Evolutionary conservation across 1,140 invertebrate genomes (phyloP), one percentile per base, ranked within the genome.

Genomic region (Harlomillsia oculata): DNA sequence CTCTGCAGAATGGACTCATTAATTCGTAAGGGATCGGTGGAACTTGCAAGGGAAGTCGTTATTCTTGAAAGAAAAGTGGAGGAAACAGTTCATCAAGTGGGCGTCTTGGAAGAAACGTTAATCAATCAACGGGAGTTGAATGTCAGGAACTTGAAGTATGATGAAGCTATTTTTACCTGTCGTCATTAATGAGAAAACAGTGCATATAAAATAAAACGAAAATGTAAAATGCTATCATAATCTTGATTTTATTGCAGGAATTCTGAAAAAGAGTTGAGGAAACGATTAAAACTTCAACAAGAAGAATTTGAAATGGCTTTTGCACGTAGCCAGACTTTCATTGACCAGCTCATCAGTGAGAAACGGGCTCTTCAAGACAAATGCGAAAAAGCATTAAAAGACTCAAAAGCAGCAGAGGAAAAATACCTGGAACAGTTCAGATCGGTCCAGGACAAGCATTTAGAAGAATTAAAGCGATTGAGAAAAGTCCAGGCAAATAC

Each of bases 401-500:
- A 67, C 9, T 72, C 78, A 0, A 75, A 75, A 48, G 77, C 79
- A 64, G 73, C 76, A 46, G 79, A 79, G 63, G 66, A 69, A 3
- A 74, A 77, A 53, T 71, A 78, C 53, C 73, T 71, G 62, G 73
- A 70, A 32, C 78, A 69, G 65, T 67, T 75, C 54, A 80, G 76
- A 72, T 75, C 77, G 3, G 68, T 78, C 36, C 76, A 81, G 21
- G 80, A 84, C 29, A 77, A 78, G 52, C 76, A 84, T 56, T 69
- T 74, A 18, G 74, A 82, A 0, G 82, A 85, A 63, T 56, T 84
- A 13, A 75, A 80, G 37, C 75, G 79, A 21, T 70, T 77, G 1
- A 81, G 81, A 60, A 81, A 82, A 69, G 82, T 84, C 53, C 83
- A 82, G 71, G 79, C 80, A 58, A 59, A 72, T 80, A 16, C 82